Conservation (phyloP, 2,888 invertebrate genomes). For the Leucania comma region DNA sequence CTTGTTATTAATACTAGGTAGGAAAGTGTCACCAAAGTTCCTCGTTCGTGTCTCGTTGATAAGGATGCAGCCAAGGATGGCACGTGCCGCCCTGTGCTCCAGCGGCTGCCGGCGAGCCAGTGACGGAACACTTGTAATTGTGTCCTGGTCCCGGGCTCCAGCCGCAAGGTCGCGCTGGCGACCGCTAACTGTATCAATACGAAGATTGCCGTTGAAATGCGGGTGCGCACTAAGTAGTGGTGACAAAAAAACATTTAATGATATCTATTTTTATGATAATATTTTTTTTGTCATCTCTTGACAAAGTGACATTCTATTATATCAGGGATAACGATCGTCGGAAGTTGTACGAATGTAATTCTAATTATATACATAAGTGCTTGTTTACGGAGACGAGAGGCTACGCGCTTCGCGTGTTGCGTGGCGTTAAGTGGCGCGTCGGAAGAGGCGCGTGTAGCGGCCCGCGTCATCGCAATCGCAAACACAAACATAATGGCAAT, state of each 20-base stretch:
- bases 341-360: no score
- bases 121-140: conserved; percentile 81
- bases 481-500: no score
- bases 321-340: background rate
- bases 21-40: conserved; percentile 22
- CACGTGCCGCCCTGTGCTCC: conserved; percentile 72
- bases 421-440: no score
- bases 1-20: no score
- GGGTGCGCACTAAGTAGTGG: conserved; percentile 73
- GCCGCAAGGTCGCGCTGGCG: conserved; percentile 79
- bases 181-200: conserved; percentile 83
- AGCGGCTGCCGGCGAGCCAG: conserved; percentile 58
- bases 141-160: conserved; percentile 74
- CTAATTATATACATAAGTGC: no score
- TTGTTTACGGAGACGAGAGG: no score
- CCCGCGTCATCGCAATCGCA: no score
- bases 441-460: no score
- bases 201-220: conserved; percentile 85
- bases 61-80: conserved; percentile 78
- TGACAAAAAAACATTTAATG: conserved; percentile 60
- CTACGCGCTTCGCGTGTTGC: no score
- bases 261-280: background rate
- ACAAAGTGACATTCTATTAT: background rate
- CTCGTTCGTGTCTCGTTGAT: conserved; percentile 49
- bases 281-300: background rate